Conservation (phyloP, 1,140 invertebrate species). For the Heliconius congener region DNA sequence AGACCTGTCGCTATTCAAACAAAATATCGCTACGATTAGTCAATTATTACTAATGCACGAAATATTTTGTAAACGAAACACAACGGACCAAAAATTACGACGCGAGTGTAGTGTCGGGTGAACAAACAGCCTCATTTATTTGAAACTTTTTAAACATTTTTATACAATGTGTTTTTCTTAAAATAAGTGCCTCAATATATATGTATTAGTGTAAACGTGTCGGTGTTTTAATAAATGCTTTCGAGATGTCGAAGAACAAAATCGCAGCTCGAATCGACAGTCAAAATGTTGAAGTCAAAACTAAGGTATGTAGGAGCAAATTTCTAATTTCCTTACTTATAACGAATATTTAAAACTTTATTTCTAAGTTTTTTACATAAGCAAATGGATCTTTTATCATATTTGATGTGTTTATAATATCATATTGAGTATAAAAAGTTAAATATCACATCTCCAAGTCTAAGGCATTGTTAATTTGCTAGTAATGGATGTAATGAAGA, state of each 20-base stretch:
- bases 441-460: not conserved
- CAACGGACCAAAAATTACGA: constrained; percentile 64
- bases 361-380: not conserved
- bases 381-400: not conserved
- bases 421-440: not conserved
- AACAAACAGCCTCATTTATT: constrained; percentile 64
- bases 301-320: constrained; percentile 83
- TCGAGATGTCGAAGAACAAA: constrained; percentile 87
- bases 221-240: constrained; percentile 70
- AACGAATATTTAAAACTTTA: constrained; percentile 22
- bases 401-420: not conserved
- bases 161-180: constrained; percentile 68
- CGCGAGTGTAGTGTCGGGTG: constrained; percentile 67
- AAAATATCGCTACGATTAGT: constrained; percentile 50
- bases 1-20: constrained; percentile 18
- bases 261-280: constrained; percentile 84
- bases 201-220: constrained; percentile 53
- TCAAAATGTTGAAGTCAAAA: constrained; percentile 86
- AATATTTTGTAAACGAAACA: constrained; percentile 64
- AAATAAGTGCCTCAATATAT: constrained; percentile 75
- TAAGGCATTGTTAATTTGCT: constrained; percentile 28
- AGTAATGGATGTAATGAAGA: constrained; percentile 26
- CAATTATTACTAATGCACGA: constrained; percentile 66
- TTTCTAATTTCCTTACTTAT: constrained; percentile 62
- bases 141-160: constrained; percentile 67